Conservation (phyloP, 2,113 vertebrate genomes). For the Nyctibius bracteatus region DNA sequence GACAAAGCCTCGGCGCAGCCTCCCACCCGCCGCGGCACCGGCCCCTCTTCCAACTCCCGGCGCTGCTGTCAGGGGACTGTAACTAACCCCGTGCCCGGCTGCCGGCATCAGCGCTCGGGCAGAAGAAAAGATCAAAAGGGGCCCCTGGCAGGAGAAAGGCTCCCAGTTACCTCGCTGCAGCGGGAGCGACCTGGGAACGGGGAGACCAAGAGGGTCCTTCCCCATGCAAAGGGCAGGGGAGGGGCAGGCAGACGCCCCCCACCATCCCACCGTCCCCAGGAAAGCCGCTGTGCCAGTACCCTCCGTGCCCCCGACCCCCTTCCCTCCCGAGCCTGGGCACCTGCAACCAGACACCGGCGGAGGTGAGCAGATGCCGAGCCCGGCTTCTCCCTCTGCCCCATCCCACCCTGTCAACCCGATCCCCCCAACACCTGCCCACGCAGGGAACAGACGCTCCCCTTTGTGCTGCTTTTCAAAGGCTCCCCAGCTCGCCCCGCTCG, state of each 20-base stretch:
- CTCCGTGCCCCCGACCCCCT: background rate
- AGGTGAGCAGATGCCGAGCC: conserved; percentile 22
- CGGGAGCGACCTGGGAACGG: rapidly evolving
- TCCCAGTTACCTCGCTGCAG: rapidly evolving
- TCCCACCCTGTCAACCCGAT: background rate
- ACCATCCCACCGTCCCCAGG: rapidly evolving
- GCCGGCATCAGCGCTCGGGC: background rate
- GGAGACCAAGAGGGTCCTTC: background rate
- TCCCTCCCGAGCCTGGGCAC: background rate
- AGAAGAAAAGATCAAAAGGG: background rate
- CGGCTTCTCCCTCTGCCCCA: background rate
- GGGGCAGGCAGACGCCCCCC: background rate
- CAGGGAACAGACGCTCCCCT: conserved; percentile 3
- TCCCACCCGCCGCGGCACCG: background rate
- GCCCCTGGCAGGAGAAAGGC: background rate
- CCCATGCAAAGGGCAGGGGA: rapidly evolving
- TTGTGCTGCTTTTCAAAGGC: conserved; percentile 22
- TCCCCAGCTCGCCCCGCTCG: rapidly evolving
- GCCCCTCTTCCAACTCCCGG: background rate
- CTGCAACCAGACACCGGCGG: conserved; percentile 9
- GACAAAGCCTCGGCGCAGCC: background rate
- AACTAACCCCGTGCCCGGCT: background rate
- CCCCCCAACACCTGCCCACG: background rate
- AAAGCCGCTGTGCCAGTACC: background rate
- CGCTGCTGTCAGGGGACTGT: background rate